A percentile compares a stretch with the other conserved stretches of the same genome.
Conservation (phyloP, 35 echinoderm and acorn worm species). For the Ophiothrix spiculata region DNA sequence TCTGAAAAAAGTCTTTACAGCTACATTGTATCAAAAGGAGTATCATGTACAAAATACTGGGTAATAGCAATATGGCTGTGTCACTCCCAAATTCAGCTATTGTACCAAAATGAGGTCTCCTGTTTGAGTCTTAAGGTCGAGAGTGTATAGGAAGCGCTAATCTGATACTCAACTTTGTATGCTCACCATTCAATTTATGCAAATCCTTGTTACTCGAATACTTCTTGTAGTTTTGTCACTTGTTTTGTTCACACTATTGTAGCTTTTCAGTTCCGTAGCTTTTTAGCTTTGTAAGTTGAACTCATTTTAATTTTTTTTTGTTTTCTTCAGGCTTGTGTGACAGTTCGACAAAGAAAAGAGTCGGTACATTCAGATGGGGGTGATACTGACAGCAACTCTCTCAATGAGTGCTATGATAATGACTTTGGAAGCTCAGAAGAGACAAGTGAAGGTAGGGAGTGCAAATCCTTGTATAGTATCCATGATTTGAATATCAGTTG, state of each 20-base stretch:
- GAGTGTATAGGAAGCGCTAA: too few relatives aligned
- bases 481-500: too few relatives aligned
- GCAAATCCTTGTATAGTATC: too few relatives aligned
- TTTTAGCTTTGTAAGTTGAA: too few relatives aligned
- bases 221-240: too few relatives aligned
- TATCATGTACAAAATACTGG: slow-evolving; percentile 74
- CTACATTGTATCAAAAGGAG: slow-evolving; percentile 65
- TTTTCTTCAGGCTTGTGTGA: slow-evolving; percentile 48
- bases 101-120: not conserved
- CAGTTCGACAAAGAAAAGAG: slow-evolving; percentile 47
- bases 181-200: too few relatives aligned
- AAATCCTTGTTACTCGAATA: too few relatives aligned
- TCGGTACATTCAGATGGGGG: slow-evolving; percentile 39
- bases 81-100: not conserved
- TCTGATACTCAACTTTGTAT: too few relatives aligned
- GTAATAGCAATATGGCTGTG: slow-evolving; percentile 20
- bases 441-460: slow-evolving; percentile 59
- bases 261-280: too few relatives aligned
- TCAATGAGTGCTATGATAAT: slow-evolving; percentile 59
- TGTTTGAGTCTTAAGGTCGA: too few relatives aligned
- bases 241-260: too few relatives aligned
- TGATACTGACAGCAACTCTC: slow-evolving; percentile 64
- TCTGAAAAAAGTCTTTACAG: slow-evolving; percentile 38
- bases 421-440: slow-evolving; percentile 79
- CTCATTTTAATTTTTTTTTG: too few relatives aligned